Base-by-base conservation (phyloP, 2,888 invertebrate genomes). In the Endomychus coccineus region DNA sequence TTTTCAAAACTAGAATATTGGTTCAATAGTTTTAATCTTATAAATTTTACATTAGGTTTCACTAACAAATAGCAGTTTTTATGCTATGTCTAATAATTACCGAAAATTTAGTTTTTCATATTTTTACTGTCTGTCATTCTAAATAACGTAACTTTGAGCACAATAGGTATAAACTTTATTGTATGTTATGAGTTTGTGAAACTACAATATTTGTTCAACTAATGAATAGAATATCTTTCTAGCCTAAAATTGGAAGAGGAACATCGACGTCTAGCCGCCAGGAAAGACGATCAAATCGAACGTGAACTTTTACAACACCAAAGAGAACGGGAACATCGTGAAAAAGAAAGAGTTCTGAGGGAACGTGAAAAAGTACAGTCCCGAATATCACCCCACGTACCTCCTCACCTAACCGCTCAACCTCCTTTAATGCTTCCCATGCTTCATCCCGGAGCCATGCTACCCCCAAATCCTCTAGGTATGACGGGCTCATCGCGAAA, bases 201-300 rank as follows among this genome's bases (percentile, higher is more conserved):
- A n/a, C n/a, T n/a, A n/a, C n/a, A n/a, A n/a, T n/a, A n/a, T n/a
- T n/a, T 19, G 21, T 6, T 19, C 21, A 19, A 6, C 21, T 16
- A 17, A 25, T 27, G n/a, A 9, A 1, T 5, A 12, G 7, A 5
- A 13, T n/a, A 10, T 6, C 22, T 9, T 27, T 61, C 27, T 51
- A 75, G 80, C 52, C 63, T 80, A 53, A 82, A 82, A 62, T 61
- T 81, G 46, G 82, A 80, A 61, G 80, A 81, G 56, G 79, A 80
- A 53, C 79, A 80, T 52, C 65, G 79, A 39, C 71, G 75, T 40
- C 68, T 78, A 36, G 46, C 45, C 9, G 46, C 51, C 9, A 61
- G 71, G 31, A 69, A 75, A 54, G 67, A 73, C 39, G 73, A 74
- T 53, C 71, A 68, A 55, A 68, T 66, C 57, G 73, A 71, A 53